Evolutionary conservation across 2,888 invertebrate species (phyloP).

Genomic region (Quadriops clusia): DNA sequence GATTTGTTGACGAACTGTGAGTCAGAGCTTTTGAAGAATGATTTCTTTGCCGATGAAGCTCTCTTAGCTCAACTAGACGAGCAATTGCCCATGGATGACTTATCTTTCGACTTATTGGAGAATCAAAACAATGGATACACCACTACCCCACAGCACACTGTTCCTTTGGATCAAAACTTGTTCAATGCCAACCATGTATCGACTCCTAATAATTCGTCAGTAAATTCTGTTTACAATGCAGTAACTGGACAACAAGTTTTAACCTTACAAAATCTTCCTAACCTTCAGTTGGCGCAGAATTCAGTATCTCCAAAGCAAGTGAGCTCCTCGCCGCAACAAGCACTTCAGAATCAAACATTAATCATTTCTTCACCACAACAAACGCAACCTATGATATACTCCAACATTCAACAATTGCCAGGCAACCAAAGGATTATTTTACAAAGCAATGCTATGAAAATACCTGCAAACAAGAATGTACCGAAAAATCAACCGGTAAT

Average conservation of each 20-base stretch:
- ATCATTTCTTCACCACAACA: conserved; percentile 26
- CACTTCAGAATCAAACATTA: conserved; percentile 18
- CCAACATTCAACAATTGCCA: conserved; percentile 22
- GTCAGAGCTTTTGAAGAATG: conserved; percentile 47
- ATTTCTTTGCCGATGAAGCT: conserved; percentile 41
- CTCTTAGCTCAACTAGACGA: conserved; percentile 40
- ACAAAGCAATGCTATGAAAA: conserved; percentile 14
- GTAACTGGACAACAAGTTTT: conserved; percentile 12
- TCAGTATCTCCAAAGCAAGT: conserved; percentile 7
- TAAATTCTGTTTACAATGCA: conserved; percentile 8
- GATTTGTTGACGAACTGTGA: conserved; percentile 57
- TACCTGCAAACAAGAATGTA: conserved; percentile 12
- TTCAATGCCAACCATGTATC: conserved; percentile 7
- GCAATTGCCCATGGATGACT: conserved; percentile 37
- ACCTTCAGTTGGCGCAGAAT: conserved; percentile 18
- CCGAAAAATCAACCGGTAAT: conserved; percentile 25
- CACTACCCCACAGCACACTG: conserved; percentile 23
- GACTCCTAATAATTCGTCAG: conserved; percentile 7
- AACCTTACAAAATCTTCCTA: conserved; percentile 23
- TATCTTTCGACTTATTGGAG: conserved; percentile 37
- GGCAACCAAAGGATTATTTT: conserved; percentile 19
- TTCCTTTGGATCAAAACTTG: conserved; percentile 13
- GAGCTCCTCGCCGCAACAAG: conserved; percentile 14
- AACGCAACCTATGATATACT: conserved; percentile 28
- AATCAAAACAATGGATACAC: conserved; percentile 22